phyloP scores from a whole-genome alignment of 2,113 vertebrate genomes.

The Microtus pennsylvanicus region DNA sequence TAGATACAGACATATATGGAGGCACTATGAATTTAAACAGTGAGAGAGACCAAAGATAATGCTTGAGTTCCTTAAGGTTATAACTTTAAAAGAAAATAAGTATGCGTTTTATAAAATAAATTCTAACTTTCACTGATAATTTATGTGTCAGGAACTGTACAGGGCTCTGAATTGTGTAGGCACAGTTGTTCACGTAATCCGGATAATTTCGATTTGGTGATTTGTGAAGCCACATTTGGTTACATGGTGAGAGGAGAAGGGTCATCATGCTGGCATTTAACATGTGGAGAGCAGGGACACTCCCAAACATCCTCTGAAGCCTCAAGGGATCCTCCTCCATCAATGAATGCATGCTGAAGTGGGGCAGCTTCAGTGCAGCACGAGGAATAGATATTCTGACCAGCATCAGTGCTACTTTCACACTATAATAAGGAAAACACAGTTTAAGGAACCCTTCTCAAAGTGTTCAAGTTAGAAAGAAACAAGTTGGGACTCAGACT shows the following conservation, averaged over 20 bases:
- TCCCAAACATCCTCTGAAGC: neutral
- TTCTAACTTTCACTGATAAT: neutral
- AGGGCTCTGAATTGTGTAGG: neutral
- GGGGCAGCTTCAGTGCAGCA: neutral
- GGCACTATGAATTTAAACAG: too few species aligned
- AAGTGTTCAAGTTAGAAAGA: neutral
- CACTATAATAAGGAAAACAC: neutral
- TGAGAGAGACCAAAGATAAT: too few species aligned
- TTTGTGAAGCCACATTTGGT: neutral
- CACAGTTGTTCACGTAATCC: neutral
- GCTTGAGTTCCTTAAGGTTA: neutral
- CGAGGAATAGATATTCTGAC: neutral
- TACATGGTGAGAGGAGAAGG: neutral
- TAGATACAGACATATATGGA: too few species aligned
- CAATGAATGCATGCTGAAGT: neutral
- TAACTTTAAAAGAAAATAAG: neutral
- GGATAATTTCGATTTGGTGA: neutral
- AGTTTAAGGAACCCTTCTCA: neutral
- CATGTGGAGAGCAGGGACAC: neutral
- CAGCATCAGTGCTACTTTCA: neutral
- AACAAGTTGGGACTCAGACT: neutral
- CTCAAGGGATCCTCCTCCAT: neutral
- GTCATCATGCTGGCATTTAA: neutral
- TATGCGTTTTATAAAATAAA: neutral
- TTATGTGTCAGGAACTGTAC: neutral